Evolutionary conservation across 2,888 invertebrate genomes (phyloP).

Genomic region (Cryptocheilus praepositus): DNA sequence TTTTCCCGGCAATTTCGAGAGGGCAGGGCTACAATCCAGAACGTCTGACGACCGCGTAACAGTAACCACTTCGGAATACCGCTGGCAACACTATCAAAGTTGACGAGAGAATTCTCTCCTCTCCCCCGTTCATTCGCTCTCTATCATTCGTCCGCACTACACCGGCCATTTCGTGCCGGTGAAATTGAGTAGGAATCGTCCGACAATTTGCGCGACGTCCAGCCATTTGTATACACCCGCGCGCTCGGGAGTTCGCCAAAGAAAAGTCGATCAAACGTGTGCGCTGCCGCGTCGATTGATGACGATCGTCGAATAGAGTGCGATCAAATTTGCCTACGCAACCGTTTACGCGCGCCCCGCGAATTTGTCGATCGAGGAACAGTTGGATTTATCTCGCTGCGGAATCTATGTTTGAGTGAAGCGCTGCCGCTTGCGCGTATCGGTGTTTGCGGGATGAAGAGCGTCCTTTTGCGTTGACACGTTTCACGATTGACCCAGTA

Average conservation of each 20-base stretch:
- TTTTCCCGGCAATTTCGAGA: background rate
- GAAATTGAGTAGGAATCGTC: constrained; percentile 42
- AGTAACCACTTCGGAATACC: too few species aligned
- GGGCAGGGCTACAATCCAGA: background rate
- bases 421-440: too few species aligned
- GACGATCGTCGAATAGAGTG: too few species aligned
- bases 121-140: background rate
- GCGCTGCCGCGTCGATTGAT: background rate
- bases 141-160: too few species aligned
- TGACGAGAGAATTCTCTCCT: background rate
- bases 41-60: too few species aligned
- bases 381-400: too few species aligned
- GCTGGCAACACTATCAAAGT: background rate
- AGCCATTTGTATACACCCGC: constrained; percentile 28
- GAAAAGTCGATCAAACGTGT: constrained; percentile 4
- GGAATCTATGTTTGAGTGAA: too few species aligned
- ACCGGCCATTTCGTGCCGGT: constrained; percentile 33
- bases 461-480: too few species aligned
- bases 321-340: background rate
- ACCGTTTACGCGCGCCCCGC: background rate
- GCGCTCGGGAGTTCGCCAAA: background rate
- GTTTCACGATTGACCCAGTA: too few species aligned
- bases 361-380: background rate
- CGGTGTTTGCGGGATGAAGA: too few species aligned
- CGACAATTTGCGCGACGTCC: constrained; percentile 40